These are phyloP conservation scores for Rosalia funebris DNA, from an alignment of 2,888 invertebrate genomes.

Conservation along the genomic window DNA sequence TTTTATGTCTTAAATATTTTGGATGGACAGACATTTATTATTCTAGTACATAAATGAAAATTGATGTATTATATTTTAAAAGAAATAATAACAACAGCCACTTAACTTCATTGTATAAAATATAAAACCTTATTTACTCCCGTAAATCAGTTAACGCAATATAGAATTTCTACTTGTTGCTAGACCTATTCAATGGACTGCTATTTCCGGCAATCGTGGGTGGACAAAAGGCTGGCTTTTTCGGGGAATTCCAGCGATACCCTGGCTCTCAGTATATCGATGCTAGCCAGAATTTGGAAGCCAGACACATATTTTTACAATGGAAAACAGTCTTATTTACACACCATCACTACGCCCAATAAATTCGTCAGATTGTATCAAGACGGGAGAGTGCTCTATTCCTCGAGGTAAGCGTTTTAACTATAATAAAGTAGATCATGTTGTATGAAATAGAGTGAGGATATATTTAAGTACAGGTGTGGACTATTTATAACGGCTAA, in stretches of 20 bases:
- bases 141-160: not conserved
- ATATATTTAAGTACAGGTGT: too few relatives aligned
- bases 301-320: constrained; percentile 88
- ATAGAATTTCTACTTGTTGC: constrained; percentile 35
- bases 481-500: too few relatives aligned
- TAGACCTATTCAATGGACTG: constrained; percentile 89
- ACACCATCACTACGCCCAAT: constrained; percentile 87
- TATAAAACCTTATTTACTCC: too few relatives aligned
- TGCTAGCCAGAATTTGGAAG: constrained; percentile 85
- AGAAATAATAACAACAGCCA: too few relatives aligned
- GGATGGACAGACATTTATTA: too few relatives aligned
- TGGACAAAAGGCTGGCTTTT: constrained; percentile 81
- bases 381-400: constrained; percentile 79
- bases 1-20: too few relatives aligned
- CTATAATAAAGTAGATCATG: too few relatives aligned
- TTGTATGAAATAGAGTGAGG: too few relatives aligned
- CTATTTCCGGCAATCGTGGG: constrained; percentile 88
- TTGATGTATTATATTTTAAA: too few relatives aligned
- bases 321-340: constrained; percentile 83
- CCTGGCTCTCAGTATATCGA: constrained; percentile 80
- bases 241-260: constrained; percentile 71
- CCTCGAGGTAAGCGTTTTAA: constrained; percentile 71
- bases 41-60: too few relatives aligned
- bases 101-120: too few relatives aligned
- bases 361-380: constrained; percentile 82